Base-by-base conservation (phyloP, 2,797 vertebrate species). In the Lithobates pipiens region DNA sequence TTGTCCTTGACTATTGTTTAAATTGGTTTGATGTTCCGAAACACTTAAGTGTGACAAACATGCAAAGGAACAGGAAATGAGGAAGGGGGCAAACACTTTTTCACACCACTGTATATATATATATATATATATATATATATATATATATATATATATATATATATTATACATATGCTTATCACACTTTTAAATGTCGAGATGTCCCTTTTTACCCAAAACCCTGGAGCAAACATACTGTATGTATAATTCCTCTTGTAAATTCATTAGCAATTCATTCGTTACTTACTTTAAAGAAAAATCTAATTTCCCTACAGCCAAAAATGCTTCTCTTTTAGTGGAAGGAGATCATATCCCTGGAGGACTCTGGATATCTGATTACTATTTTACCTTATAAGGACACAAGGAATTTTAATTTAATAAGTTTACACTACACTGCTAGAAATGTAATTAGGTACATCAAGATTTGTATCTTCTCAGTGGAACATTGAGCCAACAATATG, bases 181-280 rank as follows among this genome's bases (percentile, higher is more conserved):
- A 68, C 57, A 75, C 42, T 68, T 85, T 80, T 9, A 74, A 85
- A 85, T 80, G 70, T 74, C 54, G 29, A 80, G 25, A 36, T 7
- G 10, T 75, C 70, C 70, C n/a, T 85, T 80, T 80, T 57, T 68
- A 80, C 42, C 68, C 57, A 21, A 74, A 50, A 74, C 70, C 77
- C 84, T 54, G 42, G 42, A 80, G 84, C 57, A 29, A 85, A 85
- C 77, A 80, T 75, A 32, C 32, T 32, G 32, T 32, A 80, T 75
- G 77, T 74, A 80, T 65, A 61, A 39, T 34, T 18, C 36, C 61
- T 79, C 83, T 74, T 80, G 84, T 68, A 80, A 85, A 85, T 68
- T 74, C 77, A 85, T 85, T 85, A 85, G 84, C 76, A 80, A 80
- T 85, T 80, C 84, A 85, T 80, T 36, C 34, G 34, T 36, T 85